These are phyloP conservation scores for Drosophila meridiana DNA, from an alignment of 2,888 invertebrate species.

Conservation along the genomic window DNA sequence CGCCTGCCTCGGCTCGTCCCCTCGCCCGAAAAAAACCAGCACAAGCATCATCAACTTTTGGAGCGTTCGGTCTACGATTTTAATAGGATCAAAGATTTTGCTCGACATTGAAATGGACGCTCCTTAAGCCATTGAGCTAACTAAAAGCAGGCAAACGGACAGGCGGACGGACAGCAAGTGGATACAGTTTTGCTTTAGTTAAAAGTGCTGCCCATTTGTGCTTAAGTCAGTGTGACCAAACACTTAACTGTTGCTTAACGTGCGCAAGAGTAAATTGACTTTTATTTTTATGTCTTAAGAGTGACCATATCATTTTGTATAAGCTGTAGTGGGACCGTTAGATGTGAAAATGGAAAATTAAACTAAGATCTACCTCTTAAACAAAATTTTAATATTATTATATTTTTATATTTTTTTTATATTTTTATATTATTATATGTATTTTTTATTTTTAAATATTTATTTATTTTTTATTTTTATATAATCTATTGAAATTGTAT, in stretches of 20 bases:
- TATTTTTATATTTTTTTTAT: too few relatives aligned
- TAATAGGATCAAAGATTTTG: slow-evolving; percentile 37
- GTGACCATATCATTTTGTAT: neutral
- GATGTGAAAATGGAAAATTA: too few relatives aligned
- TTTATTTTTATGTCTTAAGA: neutral
- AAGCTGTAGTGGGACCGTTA: neutral
- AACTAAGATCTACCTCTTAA: too few relatives aligned
- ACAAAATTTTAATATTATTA: too few relatives aligned
- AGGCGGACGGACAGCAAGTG: neutral
- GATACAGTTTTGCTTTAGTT: neutral
- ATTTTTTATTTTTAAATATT: too few relatives aligned
- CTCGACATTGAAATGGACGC: slow-evolving; percentile 19
- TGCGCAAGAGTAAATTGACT: neutral
- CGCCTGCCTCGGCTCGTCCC: neutral
- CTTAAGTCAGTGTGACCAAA: neutral
- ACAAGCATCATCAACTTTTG: slow-evolving; percentile 23
- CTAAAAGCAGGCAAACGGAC: neutral
- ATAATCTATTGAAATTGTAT: too few relatives aligned
- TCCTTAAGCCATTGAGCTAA: slow-evolving; percentile 3
- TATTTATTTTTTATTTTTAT: too few relatives aligned
- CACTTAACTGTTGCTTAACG: neutral
- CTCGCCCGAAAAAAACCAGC: neutral
- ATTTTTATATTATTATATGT: too few relatives aligned
- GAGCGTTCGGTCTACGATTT: slow-evolving; percentile 22
- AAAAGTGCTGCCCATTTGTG: slow-evolving; percentile 4